A percentile compares a stretch with the other conserved stretches of the same genome.
These are phyloP conservation scores for Notodonta ziczac DNA, from an alignment of 2,888 invertebrate species.

Conservation along the genomic window DNA sequence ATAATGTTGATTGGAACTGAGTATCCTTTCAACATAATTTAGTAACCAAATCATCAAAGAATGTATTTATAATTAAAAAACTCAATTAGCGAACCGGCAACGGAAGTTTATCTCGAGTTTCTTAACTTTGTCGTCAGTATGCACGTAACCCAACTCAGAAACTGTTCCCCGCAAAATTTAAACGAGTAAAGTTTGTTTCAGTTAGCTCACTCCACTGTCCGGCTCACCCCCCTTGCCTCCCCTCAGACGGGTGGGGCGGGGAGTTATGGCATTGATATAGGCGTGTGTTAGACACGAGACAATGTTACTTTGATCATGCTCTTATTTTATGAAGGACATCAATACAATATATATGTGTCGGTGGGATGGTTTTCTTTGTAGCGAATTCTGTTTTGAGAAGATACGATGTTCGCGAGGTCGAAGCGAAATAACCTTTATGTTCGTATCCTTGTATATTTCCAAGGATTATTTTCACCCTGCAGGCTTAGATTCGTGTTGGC, in stretches of 20 bases:
- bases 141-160: conserved; percentile 68
- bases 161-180: conserved; percentile 78
- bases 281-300: conserved; percentile 64
- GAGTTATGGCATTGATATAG: conserved; percentile 58
- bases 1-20: too few species aligned
- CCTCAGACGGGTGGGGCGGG: conserved; percentile 31
- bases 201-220: conserved; percentile 77
- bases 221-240: conserved; percentile 40
- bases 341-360: conserved; percentile 25
- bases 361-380: conserved; percentile 37
- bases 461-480: background rate
- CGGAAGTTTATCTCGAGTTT: conserved; percentile 62
- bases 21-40: conserved; percentile 10
- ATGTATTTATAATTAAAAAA: conserved; percentile 57
- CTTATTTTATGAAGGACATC: conserved; percentile 55
- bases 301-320: conserved; percentile 60
- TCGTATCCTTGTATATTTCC: background rate
- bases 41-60: conserved; percentile 20
- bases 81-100: conserved; percentile 61
- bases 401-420: conserved; percentile 10
- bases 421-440: background rate
- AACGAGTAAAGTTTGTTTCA: conserved; percentile 83
- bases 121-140: conserved; percentile 66
- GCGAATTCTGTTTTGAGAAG: conserved; percentile 22
- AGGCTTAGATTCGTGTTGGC: too few species aligned